Evolutionary conservation across 2,797 vertebrate genomes (phyloP).

Genomic region (Rallus crepitans): DNA sequence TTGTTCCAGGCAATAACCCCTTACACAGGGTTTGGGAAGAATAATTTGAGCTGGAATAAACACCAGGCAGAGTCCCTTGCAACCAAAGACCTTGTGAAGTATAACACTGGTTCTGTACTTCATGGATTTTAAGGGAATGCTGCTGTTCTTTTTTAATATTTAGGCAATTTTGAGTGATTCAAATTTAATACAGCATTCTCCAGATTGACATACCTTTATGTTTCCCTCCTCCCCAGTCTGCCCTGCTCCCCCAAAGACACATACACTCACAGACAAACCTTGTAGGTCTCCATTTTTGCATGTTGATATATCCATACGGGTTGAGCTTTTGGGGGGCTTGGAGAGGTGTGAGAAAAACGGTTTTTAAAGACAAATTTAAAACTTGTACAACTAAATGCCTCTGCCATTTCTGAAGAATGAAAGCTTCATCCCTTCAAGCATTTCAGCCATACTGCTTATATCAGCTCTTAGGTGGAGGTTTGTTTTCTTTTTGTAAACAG

Average conservation of each 20-base stretch:
- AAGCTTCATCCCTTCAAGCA: neutral
- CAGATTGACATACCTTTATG: neutral
- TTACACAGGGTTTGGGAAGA: neutral
- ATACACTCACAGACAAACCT: neutral
- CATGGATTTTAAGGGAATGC: neutral
- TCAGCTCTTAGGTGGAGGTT: neutral
- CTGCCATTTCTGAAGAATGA: neutral
- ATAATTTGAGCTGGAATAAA: neutral
- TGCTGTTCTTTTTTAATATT: neutral
- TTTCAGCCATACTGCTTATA: neutral
- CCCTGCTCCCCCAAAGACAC: too few relatives aligned
- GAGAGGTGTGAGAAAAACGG: neutral
- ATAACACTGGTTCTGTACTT: neutral
- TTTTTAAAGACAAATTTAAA: neutral
- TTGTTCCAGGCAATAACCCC: neutral
- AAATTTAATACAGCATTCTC: neutral
- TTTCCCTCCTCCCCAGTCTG: neutral
- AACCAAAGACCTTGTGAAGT: neutral
- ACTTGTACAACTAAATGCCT: neutral
- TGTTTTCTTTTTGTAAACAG: neutral
- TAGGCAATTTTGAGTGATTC: neutral
- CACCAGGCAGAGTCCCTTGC: neutral
- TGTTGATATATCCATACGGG: neutral
- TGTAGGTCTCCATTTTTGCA: neutral
- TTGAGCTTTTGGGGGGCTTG: accelerated